Conservation (phyloP, 2,888 invertebrate genomes). For the Atethmia centrago region DNA sequence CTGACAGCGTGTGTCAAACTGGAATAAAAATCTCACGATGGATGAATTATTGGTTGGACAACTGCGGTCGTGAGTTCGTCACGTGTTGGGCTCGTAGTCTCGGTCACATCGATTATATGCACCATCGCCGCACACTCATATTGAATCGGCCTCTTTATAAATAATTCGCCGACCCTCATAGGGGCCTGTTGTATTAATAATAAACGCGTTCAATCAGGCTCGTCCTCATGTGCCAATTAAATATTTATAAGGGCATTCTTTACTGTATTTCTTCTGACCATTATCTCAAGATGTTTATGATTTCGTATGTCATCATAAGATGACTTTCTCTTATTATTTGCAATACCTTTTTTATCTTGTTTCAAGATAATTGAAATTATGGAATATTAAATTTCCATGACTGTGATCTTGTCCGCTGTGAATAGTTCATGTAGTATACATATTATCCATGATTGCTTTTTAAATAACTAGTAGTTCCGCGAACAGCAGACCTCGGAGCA, state of each 20-base stretch:
- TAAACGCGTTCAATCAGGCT: slow-evolving; percentile 82
- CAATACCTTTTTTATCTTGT: slow-evolving; percentile 14
- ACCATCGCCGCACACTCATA: slow-evolving; percentile 77
- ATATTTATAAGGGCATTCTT: slow-evolving; percentile 73
- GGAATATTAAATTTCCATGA: background rate
- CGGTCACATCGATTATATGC: slow-evolving; percentile 80
- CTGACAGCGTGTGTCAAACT: background rate
- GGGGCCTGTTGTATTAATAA: slow-evolving; percentile 82
- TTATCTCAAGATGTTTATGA: slow-evolving; percentile 53
- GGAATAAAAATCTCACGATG: slow-evolving; percentile 24
- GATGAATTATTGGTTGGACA: slow-evolving; percentile 4
- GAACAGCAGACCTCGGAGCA: no score
- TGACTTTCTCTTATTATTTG: slow-evolving; percentile 36
- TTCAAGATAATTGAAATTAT: slow-evolving; percentile 1
- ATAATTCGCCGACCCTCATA: slow-evolving; percentile 82
- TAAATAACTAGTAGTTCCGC: no score
- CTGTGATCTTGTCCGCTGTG: background rate
- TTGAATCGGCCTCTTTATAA: slow-evolving; percentile 82
- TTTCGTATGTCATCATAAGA: slow-evolving; percentile 53
- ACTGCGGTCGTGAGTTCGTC: slow-evolving; percentile 25
- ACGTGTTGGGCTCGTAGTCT: slow-evolving; percentile 53
- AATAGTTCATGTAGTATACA: background rate
- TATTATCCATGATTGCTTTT: background rate
- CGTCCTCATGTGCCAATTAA: slow-evolving; percentile 83
- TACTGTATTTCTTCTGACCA: slow-evolving; percentile 44